Percentiles rank a stretch among this genome's conserved stretches.
Evolutionary conservation across 92 coral and sea anemone genomes (phyloP).

Genomic region (Montipora capitata): DNA sequence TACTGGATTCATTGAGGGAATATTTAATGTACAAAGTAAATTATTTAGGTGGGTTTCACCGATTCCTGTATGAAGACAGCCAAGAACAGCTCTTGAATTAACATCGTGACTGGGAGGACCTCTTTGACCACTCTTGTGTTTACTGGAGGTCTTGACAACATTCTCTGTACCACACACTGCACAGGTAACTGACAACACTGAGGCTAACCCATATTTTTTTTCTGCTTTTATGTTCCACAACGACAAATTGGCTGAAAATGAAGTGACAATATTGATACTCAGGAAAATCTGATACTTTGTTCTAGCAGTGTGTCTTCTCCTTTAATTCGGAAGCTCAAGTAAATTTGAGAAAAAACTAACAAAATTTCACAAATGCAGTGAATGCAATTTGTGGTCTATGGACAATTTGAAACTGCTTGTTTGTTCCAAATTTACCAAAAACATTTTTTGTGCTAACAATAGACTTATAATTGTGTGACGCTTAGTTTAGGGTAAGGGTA

Average conservation of each 20-base stretch:
- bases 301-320: constrained; percentile 24
- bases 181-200: constrained; percentile 64
- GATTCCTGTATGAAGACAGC: constrained; percentile 76
- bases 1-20: constrained; percentile 57
- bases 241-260: constrained; percentile 14
- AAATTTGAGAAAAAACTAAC: constrained; percentile 1
- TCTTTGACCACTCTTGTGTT: constrained; percentile 68
- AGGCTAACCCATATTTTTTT: constrained; percentile 64
- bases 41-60: constrained; percentile 77
- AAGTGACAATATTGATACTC: constrained; percentile 4
- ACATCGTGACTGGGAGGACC: constrained; percentile 77
- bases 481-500: background rate
- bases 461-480: background rate
- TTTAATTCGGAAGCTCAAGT: background rate
- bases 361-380: constrained; percentile 1
- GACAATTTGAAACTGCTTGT: constrained; percentile 3
- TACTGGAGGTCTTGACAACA: constrained; percentile 63
- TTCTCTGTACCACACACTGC: constrained; percentile 63
- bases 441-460: background rate
- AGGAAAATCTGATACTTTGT: constrained; percentile 21
- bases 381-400: constrained; percentile 4
- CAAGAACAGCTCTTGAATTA: constrained; percentile 78
- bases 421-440: constrained; percentile 31
- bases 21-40: constrained; percentile 58
- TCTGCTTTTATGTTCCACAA: constrained; percentile 26